Percentiles rank a stretch among this genome's conserved stretches.
Conservation (phyloP, 1,140 invertebrate genomes). For the Eufriesea mexicana region DNA sequence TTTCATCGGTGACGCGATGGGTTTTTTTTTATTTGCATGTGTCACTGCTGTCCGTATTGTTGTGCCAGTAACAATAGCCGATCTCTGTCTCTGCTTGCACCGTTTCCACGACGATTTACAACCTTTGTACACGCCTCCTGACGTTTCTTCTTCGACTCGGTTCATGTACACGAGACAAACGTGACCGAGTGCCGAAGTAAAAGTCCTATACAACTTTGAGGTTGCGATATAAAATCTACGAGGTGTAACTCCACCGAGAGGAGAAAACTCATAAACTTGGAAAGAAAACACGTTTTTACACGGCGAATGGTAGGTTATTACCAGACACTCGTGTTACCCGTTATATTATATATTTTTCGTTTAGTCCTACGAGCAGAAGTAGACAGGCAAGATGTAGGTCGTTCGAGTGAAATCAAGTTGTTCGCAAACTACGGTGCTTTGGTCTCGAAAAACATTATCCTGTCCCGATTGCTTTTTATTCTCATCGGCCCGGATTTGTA, state of each 20-base stretch:
- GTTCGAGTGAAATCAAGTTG: slow-evolving; percentile 27
- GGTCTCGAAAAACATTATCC: background rate
- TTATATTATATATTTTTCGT: slow-evolving; percentile 20
- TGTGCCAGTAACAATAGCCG: slow-evolving; percentile 12
- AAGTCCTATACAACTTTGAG: background rate
- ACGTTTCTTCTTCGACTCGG: background rate
- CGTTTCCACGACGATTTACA: slow-evolving; percentile 17
- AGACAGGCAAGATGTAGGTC: slow-evolving; percentile 17
- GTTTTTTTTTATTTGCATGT: slow-evolving; percentile 20
- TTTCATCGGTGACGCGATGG: background rate
- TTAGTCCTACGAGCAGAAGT: background rate
- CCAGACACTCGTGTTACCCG: background rate
- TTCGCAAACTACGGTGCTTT: background rate
- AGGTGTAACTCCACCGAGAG: background rate
- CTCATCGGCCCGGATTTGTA: background rate
- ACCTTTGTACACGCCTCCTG: background rate
- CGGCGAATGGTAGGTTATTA: background rate
- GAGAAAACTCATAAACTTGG: background rate
- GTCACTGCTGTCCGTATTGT: background rate
- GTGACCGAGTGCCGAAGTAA: background rate
- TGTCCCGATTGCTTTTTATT: background rate
- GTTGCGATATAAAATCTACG: background rate
- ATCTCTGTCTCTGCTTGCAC: slow-evolving; percentile 20
- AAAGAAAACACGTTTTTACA: background rate
- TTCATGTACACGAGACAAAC: background rate